Percentiles rank a stretch among this genome's conserved stretches.
Evolutionary conservation across 2,888 invertebrate genomes (phyloP).

Genomic region (Carpatolechia fugitivella): DNA sequence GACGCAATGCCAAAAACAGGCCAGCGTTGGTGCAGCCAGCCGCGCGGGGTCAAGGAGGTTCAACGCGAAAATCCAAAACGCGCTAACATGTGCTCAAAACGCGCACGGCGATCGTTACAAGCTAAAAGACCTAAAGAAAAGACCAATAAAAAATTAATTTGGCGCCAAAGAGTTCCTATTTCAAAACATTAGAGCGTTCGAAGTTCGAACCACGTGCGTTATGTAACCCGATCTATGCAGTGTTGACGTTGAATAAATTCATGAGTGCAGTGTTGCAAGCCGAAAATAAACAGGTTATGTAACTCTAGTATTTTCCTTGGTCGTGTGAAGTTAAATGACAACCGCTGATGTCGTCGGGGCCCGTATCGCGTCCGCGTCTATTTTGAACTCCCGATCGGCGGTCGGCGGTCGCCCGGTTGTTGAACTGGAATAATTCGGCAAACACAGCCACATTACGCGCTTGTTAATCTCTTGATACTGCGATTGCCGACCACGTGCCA

Average conservation of each 20-base stretch:
- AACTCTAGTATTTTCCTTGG: conserved; percentile 15
- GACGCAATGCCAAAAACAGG: conserved; percentile 76
- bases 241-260: conserved; percentile 17
- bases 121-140: conserved; percentile 24
- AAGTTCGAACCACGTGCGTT: conserved; percentile 24
- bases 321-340: conserved; percentile 16
- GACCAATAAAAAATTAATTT: conserved; percentile 12
- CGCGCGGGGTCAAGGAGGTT: conserved; percentile 71
- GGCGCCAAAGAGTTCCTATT: conserved; percentile 28
- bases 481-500: conserved; percentile 43
- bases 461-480: conserved; percentile 63
- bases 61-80: conserved; percentile 59
- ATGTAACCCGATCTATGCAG: conserved; percentile 25
- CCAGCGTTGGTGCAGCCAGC: conserved; percentile 62
- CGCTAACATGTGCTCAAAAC: conserved; percentile 39
- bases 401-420: conserved; percentile 72
- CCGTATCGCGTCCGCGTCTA: conserved; percentile 65
- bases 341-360: conserved; percentile 50
- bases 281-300: conserved; percentile 13
- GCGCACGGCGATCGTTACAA: conserved; percentile 29
- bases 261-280: conserved; percentile 28
- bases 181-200: conserved; percentile 25
- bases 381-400: conserved; percentile 73
- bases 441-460: conserved; percentile 71
- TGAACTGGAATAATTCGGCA: conserved; percentile 79